These are phyloP conservation scores for Tenebrosternarchus preto DNA, from an alignment of 2,113 vertebrate species.

Conservation along the genomic window DNA sequence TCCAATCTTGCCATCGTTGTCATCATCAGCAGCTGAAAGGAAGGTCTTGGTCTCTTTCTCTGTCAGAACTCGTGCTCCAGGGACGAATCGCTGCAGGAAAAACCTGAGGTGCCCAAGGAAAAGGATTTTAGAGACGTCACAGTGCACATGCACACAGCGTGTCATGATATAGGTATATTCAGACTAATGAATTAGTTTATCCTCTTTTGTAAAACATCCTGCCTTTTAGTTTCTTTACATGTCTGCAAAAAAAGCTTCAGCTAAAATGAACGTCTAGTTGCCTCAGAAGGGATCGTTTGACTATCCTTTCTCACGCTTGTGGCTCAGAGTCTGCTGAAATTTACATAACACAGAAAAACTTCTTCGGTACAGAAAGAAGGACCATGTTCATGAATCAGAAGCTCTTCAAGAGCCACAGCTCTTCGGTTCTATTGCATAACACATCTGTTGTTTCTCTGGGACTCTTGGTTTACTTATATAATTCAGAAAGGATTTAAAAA, in stretches of 20 bases:
- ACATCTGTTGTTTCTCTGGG: not conserved
- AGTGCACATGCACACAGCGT: not conserved
- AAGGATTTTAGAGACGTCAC: not conserved
- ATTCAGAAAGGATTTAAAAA: not conserved
- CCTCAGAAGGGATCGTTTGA: constrained; percentile 13
- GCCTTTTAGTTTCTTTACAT: not conserved
- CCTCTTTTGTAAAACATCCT: not conserved
- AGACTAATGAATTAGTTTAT: not conserved
- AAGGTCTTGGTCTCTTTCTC: constrained; percentile 85
- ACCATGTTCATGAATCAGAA: constrained; percentile 45
- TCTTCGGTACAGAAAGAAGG: constrained; percentile 49
- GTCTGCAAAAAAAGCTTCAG: constrained; percentile 31
- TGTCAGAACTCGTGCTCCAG: constrained; percentile 84
- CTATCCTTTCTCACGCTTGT: constrained; percentile 18
- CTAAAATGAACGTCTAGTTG: constrained; percentile 11
- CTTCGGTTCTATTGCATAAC: not conserved
- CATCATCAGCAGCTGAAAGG: constrained; percentile 84
- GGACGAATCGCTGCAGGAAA: constrained; percentile 89
- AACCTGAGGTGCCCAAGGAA: constrained; percentile 69
- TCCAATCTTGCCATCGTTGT: constrained; percentile 92
- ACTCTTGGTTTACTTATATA: no score
- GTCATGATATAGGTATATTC: not conserved
- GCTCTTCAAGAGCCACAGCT: not conserved
- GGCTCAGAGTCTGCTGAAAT: constrained; percentile 31
- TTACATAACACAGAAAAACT: constrained; percentile 58